Evolutionary conservation across 64 coral and sea anemone genomes (phyloP).

Genomic region (Montipora cactus): DNA sequence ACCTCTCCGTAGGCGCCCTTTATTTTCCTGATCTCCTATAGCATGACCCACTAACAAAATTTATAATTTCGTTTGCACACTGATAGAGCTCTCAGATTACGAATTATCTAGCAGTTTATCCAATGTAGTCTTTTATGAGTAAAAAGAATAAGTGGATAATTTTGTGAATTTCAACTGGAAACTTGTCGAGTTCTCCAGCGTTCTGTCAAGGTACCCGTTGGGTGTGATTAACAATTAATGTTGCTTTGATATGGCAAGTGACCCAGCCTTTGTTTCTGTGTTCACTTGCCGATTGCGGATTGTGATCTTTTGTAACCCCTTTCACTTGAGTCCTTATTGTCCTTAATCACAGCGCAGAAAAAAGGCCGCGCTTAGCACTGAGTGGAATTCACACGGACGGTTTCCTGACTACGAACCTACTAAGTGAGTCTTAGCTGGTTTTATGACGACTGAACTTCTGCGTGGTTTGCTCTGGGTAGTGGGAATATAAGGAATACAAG

Average conservation of each 20-base stretch:
- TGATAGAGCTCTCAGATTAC: neutral
- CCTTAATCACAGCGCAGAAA: neutral
- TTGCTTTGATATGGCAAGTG: conserved; percentile 27
- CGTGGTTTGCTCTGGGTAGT: too few relatives aligned
- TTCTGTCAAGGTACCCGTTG: conserved; percentile 30
- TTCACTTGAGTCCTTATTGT: neutral
- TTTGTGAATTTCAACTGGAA: conserved; percentile 27
- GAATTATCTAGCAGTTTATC: neutral
- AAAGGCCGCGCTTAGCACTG: neutral
- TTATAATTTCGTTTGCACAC: conserved; percentile 15
- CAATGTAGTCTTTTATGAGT: neutral
- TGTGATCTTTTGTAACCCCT: conserved; percentile 1
- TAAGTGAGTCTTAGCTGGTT: too few relatives aligned
- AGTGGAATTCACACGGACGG: neutral
- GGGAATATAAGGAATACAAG: too few relatives aligned
- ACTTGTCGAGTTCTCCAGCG: neutral
- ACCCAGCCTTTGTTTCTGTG: neutral
- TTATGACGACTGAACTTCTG: too few relatives aligned
- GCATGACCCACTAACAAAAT: neutral
- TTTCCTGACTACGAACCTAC: too few relatives aligned
- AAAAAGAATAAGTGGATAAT: neutral
- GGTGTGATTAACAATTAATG: conserved; percentile 23
- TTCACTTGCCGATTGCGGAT: conserved; percentile 46
- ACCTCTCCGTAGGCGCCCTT: conserved; percentile 2
- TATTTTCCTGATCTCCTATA: neutral